A percentile compares a stretch with the other conserved stretches of the same genome.
Conservation (phyloP, 2,888 invertebrate genomes). For the Nomada fucata region DNA sequence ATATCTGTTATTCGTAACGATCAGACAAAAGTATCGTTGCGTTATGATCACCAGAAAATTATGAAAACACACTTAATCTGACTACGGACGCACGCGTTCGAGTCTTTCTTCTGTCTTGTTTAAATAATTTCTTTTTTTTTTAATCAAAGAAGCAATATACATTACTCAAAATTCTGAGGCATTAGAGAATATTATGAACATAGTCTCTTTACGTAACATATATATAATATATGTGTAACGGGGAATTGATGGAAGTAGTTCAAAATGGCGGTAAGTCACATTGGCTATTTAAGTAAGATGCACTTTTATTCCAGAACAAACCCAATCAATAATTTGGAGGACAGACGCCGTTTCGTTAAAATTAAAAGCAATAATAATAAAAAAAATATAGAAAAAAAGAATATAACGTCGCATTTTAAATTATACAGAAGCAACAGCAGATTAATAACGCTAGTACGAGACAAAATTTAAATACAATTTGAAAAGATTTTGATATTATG, state of each 20-base stretch:
- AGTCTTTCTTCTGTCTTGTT: constrained; percentile 7
- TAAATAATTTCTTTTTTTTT: constrained; percentile 16
- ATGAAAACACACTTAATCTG: constrained; percentile 65
- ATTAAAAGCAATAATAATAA: constrained; percentile 62
- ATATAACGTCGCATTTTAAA: constrained; percentile 55
- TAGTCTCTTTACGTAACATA: constrained; percentile 40
- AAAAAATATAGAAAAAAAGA: constrained; percentile 8
- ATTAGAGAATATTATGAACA: constrained; percentile 37
- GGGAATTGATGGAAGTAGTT: constrained; percentile 84
- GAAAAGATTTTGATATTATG: constrained; percentile 9
- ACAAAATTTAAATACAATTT: constrained; percentile 40
- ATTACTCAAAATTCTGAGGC: constrained; percentile 64
- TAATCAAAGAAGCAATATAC: constrained; percentile 69
- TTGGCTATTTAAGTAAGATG: constrained; percentile 68
- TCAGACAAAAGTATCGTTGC: constrained; percentile 1
- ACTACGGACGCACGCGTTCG: constrained; percentile 13
- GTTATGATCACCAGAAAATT: constrained; percentile 62
- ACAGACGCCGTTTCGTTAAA: constrained; percentile 73
- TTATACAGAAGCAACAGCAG: constrained; percentile 69
- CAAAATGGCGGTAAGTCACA: constrained; percentile 84
- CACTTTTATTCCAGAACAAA: constrained; percentile 66
- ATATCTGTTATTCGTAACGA: background rate
- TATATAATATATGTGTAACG: constrained; percentile 66
- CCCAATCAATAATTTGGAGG: constrained; percentile 72
- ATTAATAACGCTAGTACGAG: constrained; percentile 54